Evolutionary conservation across 23 tunicate genomes (phyloP).

Genomic region (Pegea sp.): DNA sequence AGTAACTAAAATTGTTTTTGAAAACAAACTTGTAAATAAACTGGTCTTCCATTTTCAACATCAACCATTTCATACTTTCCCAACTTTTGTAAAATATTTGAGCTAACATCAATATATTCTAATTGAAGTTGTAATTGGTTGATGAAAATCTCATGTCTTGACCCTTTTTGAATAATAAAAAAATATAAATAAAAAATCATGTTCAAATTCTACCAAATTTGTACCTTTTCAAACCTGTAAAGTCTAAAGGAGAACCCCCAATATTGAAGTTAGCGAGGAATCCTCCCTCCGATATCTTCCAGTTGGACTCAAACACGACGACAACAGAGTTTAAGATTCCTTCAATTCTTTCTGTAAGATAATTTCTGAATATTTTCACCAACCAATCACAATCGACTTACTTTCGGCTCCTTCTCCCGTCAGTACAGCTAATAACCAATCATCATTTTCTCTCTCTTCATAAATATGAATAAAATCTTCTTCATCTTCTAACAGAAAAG

Average conservation of each 20-base stretch:
- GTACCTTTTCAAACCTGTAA: slow-evolving; percentile 15
- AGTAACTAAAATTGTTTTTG: neutral
- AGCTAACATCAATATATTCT: too few relatives aligned
- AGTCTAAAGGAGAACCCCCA: slow-evolving; percentile 13
- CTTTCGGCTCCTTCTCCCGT: slow-evolving; percentile 5
- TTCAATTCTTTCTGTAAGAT: neutral
- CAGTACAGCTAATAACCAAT: neutral
- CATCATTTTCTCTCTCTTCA: neutral
- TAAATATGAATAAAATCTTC: slow-evolving; percentile 5
- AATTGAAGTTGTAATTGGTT: too few relatives aligned
- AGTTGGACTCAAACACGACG: slow-evolving; percentile 26
- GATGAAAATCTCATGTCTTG: too few relatives aligned
- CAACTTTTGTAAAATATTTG: too few relatives aligned
- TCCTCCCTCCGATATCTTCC: slow-evolving; percentile 8
- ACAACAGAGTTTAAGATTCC: slow-evolving; percentile 3
- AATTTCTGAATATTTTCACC: neutral
- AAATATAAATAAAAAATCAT: neutral
- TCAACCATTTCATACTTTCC: too few relatives aligned
- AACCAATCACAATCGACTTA: neutral
- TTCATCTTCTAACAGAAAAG: slow-evolving; percentile 20
- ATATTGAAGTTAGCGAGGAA: slow-evolving; percentile 33
- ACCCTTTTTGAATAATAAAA: too few relatives aligned
- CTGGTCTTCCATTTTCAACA: too few relatives aligned
- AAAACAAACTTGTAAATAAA: neutral
- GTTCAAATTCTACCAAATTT: neutral